Percentiles rank a stretch among this genome's conserved stretches.
These are phyloP conservation scores for Helicoverpa zea DNA, from an alignment of 1,140 invertebrate genomes.

Conservation along the genomic window DNA sequence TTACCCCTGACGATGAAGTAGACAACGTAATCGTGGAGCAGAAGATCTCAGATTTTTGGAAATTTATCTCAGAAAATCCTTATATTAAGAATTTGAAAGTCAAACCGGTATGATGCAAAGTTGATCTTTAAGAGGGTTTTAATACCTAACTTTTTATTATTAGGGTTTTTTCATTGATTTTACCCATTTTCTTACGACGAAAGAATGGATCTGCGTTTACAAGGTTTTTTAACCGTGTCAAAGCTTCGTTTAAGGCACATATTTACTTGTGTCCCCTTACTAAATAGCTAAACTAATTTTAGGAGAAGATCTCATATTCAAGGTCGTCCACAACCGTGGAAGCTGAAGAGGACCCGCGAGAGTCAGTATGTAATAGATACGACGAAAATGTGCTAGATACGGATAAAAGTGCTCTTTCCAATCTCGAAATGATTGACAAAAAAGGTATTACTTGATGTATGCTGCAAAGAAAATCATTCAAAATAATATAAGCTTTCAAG, in stretches of 20 bases:
- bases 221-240: no score
- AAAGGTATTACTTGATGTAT: neutral
- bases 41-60: slow-evolving; percentile 60
- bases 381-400: neutral
- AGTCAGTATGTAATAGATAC: neutral
- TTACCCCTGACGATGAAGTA: slow-evolving; percentile 50
- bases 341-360: neutral
- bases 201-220: no score
- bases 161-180: no score
- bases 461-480: neutral
- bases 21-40: slow-evolving; percentile 52
- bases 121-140: neutral
- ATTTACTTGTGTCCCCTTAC: no score
- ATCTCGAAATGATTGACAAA: neutral
- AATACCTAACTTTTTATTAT: no score
- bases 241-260: no score
- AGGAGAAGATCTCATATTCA: neutral
- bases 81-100: slow-evolving; percentile 1
- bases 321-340: no score
- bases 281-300: no score
- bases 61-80: neutral
- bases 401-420: neutral
- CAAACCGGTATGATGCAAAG: neutral
- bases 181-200: no score
- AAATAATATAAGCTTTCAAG: no score